These are phyloP conservation scores for Hemibagrus wyckioides DNA, from an alignment of 2,113 vertebrate genomes.

Conservation along the genomic window DNA sequence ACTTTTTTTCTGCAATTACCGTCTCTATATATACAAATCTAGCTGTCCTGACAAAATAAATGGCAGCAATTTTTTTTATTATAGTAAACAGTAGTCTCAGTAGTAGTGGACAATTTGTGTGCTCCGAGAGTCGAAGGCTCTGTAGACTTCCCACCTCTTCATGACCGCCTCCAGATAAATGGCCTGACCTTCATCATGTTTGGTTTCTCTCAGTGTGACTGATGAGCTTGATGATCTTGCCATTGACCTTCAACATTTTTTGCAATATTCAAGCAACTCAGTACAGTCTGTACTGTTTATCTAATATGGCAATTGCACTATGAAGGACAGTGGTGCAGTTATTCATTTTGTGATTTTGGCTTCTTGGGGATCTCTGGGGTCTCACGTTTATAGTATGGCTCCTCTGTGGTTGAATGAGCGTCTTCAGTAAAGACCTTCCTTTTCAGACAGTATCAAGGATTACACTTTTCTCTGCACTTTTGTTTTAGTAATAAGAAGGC, in stretches of 20 bases:
- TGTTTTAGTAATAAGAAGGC: not conserved
- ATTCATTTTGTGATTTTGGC: slow-evolving; percentile 17
- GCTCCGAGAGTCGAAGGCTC: not conserved
- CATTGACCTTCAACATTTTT: slow-evolving; percentile 46
- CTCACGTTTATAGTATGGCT: not conserved
- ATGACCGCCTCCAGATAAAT: slow-evolving; percentile 21
- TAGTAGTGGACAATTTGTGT: not conserved
- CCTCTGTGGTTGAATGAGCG: not conserved
- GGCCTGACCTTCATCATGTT: slow-evolving; percentile 33
- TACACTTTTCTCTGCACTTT: not conserved
- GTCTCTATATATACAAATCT: not conserved
- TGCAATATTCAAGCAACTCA: slow-evolving; percentile 24
- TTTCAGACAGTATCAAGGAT: not conserved
- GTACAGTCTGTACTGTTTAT: not conserved
- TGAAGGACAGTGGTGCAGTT: not conserved
- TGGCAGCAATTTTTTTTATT: not conserved
- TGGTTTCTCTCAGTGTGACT: slow-evolving; percentile 37
- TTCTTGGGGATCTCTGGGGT: not conserved
- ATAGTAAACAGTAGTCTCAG: not conserved
- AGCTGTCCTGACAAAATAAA: not conserved
- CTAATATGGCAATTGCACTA: slow-evolving; percentile 1
- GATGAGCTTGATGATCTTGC: slow-evolving; percentile 44
- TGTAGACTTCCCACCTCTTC: not conserved
- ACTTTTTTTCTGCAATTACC: not conserved
- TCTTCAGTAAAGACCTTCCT: not conserved